These are phyloP conservation scores for Apis mellifera DNA, from an alignment of 1,140 invertebrate species.

Conservation along the genomic window DNA sequence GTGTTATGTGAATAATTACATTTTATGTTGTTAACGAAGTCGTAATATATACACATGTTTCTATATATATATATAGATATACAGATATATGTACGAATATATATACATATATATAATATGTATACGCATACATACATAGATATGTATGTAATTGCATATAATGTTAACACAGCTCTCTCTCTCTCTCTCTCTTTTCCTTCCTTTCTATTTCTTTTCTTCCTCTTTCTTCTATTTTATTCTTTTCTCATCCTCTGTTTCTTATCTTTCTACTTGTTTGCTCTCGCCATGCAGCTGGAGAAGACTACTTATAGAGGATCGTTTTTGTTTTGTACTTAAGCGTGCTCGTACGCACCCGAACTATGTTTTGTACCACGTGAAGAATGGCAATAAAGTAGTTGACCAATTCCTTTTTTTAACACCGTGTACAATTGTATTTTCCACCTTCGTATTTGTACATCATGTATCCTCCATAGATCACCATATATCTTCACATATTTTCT, in stretches of 20 bases:
- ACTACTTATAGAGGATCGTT: constrained; percentile 45
- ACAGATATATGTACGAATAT: constrained; percentile 19
- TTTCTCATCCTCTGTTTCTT: constrained; percentile 11
- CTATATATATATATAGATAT: not conserved
- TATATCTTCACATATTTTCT: not conserved
- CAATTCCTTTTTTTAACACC: constrained; percentile 51
- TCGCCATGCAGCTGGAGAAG: constrained; percentile 45
- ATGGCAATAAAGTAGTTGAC: constrained; percentile 58
- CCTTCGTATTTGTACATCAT: no score
- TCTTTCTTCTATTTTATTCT: not conserved
- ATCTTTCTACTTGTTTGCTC: constrained; percentile 30
- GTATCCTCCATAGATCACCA: no score
- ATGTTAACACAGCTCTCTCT: constrained; percentile 49
- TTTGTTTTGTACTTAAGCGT: constrained; percentile 58
- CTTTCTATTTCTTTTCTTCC: not conserved
- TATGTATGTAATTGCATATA: constrained; percentile 34
- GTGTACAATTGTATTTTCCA: not conserved
- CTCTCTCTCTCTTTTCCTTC: constrained; percentile 3
- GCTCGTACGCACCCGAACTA: constrained; percentile 45
- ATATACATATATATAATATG: constrained; percentile 22
- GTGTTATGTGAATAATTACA: constrained; percentile 76
- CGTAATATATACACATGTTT: constrained; percentile 50
- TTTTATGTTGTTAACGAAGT: constrained; percentile 76
- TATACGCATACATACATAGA: not conserved
- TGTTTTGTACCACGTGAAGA: constrained; percentile 55